Base-by-base conservation (phyloP, 2,113 vertebrate species). In the Oreochromis spilurus region DNA sequence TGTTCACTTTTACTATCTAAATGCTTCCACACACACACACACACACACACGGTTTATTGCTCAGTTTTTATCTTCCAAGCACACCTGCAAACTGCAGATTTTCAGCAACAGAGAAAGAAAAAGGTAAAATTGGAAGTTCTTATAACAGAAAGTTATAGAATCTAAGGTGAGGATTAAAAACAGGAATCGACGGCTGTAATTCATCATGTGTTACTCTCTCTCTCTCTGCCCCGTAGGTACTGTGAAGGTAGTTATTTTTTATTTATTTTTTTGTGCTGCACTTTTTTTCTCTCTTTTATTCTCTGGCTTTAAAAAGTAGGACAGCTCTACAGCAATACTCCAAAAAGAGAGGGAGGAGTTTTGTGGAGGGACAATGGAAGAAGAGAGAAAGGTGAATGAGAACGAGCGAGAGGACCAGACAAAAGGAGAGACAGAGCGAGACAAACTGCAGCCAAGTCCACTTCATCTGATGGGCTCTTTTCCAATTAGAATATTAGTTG, bases 31-130 rank as follows among this genome's bases (percentile, higher is more conserved):
- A 21, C 67, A 12, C 16, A 3, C 19, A 21, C 52, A 13, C 50
- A 31, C 11, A n/a, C 6, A 9, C 16, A 4, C 26, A 36, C 0
- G 24, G 6, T 81, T 81, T 34, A 70, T 60, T 88, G 80, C 24
- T 24, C 52, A 9, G 2, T 84, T 54, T 85, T 89, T 91, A 92
- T 94, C 92, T 89, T 10, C 7, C 4, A 6, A 11, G 67, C 82
- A 85, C 91, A 91, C 88, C 89, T 93, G 88, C 87, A 86, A 45
- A 75, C 24, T 50, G 36, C 81, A 40, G 62, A 81, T 84, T 77
- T 55, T 36, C 12, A 21, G 45, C 10, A n/a, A 65, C 21, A 58
- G 65, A 36, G n/a, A n/a, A 53, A 65, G 55, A 79, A 72, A 75
- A 29, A 24, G 36, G 24, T 7, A 3, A 62, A 85, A 82, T 24